Conservation (phyloP, 2,797 vertebrate species). For the Tadarida brasiliensis region DNA sequence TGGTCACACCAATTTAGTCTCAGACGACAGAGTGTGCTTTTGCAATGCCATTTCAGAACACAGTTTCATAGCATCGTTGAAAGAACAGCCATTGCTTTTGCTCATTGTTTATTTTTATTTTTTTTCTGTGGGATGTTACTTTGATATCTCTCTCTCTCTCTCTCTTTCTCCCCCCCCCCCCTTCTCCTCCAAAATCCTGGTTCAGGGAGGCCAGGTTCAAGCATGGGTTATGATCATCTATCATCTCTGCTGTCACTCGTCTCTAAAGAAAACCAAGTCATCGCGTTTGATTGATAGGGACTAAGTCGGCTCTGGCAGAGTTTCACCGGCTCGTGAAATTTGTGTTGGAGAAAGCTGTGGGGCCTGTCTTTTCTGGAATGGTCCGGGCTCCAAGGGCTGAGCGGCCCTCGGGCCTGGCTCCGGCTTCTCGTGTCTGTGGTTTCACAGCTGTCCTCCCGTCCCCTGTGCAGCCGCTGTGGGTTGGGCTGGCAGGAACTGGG, state of each 20-base stretch:
- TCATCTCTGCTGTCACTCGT: not conserved
- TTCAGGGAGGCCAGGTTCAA: not conserved
- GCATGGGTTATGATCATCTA: not conserved
- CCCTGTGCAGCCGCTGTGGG: not conserved
- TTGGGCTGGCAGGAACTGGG: not conserved
- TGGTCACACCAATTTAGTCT: not conserved
- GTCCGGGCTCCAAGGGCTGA: not conserved
- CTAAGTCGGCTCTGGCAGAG: slow-evolving; percentile 27
- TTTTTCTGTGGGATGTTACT: not conserved
- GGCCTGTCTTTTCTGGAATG: not conserved
- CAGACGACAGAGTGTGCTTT: not conserved
- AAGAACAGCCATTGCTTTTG: slow-evolving; percentile 10
- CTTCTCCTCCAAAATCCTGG: not conserved
- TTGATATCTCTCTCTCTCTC: not conserved
- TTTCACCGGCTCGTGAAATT: not conserved
- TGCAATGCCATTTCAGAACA: not conserved
- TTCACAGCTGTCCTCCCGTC: slow-evolving; percentile 47
- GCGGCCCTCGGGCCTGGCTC: not conserved
- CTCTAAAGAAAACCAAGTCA: slow-evolving; percentile 53
- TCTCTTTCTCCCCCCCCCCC: not conserved
- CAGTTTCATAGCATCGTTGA: not conserved
- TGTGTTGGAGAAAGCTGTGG: slow-evolving; percentile 55
- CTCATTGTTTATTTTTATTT: not conserved
- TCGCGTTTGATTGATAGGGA: not conserved
- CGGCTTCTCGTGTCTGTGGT: slow-evolving; percentile 26